Conservation (phyloP, 2,113 vertebrate species). For the Trichechus manatus region DNA sequence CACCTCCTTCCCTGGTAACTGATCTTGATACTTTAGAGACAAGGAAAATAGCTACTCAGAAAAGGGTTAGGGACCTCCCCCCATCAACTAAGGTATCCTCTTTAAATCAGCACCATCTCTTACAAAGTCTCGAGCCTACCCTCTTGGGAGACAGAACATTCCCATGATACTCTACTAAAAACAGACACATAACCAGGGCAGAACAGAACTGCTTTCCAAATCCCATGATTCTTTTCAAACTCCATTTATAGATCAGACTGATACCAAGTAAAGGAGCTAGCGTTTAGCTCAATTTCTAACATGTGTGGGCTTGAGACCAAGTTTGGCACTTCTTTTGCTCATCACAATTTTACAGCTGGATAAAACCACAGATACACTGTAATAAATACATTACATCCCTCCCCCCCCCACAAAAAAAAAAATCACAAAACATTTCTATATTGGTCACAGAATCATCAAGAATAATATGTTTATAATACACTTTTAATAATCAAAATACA, state of each 20-base stretch:
- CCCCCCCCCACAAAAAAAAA: not conserved
- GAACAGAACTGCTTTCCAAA: conserved; percentile 58
- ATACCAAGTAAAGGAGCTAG: conserved; percentile 45
- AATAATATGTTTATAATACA: not conserved
- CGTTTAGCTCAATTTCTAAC: conserved; percentile 48
- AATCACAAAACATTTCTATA: conserved; percentile 37
- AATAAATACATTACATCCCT: not conserved
- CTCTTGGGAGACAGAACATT: conserved; percentile 11
- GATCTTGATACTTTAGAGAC: conserved; percentile 32
- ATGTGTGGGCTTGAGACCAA: conserved; percentile 65
- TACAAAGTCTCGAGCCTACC: not conserved
- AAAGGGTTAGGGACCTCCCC: not conserved
- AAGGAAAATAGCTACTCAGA: conserved; percentile 22
- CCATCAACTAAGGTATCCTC: not conserved
- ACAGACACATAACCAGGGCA: conserved; percentile 56
- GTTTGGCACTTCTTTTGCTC: conserved; percentile 49
- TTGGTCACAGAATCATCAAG: conserved; percentile 19
- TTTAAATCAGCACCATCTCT: conserved; percentile 22
- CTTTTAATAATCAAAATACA: not conserved
- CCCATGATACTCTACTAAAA: conserved; percentile 66
- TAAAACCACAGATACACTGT: not conserved
- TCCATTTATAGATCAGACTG: conserved; percentile 71
- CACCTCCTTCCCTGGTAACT: not conserved
- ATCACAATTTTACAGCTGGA: conserved; percentile 55
- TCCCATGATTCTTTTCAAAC: conserved; percentile 63